Evolutionary conservation across 2,113 vertebrate genomes (phyloP).

Genomic region (Laterallus jamaicensis): DNA sequence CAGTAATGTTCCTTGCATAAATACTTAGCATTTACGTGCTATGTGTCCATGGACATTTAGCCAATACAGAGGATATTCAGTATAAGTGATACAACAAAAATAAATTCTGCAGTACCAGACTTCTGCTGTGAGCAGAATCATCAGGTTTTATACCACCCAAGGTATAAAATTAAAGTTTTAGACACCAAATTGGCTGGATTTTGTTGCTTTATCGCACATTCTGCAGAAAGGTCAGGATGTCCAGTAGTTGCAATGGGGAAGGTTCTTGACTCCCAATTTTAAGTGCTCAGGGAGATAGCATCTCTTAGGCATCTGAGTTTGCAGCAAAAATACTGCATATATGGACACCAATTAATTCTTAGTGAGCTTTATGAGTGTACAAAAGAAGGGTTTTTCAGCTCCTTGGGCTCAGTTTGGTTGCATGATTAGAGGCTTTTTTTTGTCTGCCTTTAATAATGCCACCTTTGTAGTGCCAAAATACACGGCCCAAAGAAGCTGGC

Average conservation of each 20-base stretch:
- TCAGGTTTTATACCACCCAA: not conserved
- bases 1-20: not conserved
- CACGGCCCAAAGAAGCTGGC: not conserved
- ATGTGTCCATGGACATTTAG: not conserved
- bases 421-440: not conserved
- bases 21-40: not conserved
- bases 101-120: not conserved
- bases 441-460: not conserved
- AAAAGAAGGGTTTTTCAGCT: not conserved
- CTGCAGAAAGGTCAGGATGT: not conserved
- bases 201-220: not conserved
- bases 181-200: not conserved
- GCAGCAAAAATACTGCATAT: not conserved
- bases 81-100: not conserved
- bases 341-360: not conserved
- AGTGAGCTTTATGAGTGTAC: not conserved
- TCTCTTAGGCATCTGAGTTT: not conserved
- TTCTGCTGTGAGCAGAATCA: not conserved
- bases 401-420: not conserved
- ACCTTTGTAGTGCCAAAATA: constrained; percentile 1
- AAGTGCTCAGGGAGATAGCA: not conserved
- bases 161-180: not conserved
- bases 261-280: not conserved
- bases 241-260: not conserved
- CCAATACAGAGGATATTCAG: not conserved